Base-by-base conservation (phyloP, 2,888 invertebrate genomes). In the Pristionchus mayeri region DNA sequence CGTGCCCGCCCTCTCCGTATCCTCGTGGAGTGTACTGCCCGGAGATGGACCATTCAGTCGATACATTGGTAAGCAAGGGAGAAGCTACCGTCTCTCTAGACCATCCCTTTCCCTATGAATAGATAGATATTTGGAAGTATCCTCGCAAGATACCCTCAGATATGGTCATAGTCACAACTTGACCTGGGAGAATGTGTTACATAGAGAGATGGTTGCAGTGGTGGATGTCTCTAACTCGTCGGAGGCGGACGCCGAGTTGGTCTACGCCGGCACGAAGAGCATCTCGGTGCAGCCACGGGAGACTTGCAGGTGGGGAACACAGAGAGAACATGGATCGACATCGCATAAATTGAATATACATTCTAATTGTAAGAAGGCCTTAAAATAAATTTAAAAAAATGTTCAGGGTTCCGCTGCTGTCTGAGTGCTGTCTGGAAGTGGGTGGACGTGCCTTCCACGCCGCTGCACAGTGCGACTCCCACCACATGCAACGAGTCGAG, bases 341-440 rank as follows among this genome's bases (percentile, higher is more conserved):
- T n/a, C n/a, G n/a, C n/a, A n/a, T n/a, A n/a, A n/a, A n/a, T n/a
- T n/a, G n/a, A n/a, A n/a, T n/a, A n/a, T n/a, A n/a, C n/a, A n/a
- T n/a, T n/a, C n/a, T n/a, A n/a, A n/a, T n/a, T n/a, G n/a, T n/a
- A n/a, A n/a, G n/a, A n/a, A n/a, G n/a, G n/a, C n/a, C n/a, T n/a
- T n/a, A n/a, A n/a, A n/a, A n/a, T n/a, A n/a, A n/a, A n/a, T n/a
- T n/a, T n/a, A n/a, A n/a, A n/a, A n/a, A n/a, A n/a, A n/a, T n/a
- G 60, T 88, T 52, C 76, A 90, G 92, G 50, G 92, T 92, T n/a
- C 92, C 92, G 0, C 87, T 92, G 21, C 85, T 92, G 13, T 92
- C 91, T 11, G 91, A 91, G 6, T 92, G 94, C 79, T 92, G 91
- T 75, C 87, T 89, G 0, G 90, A 91, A 54, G 91, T 92, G 76